Evolutionary conservation across 2,113 vertebrate genomes (phyloP).

Genomic region (Eleginops maclovinus): DNA sequence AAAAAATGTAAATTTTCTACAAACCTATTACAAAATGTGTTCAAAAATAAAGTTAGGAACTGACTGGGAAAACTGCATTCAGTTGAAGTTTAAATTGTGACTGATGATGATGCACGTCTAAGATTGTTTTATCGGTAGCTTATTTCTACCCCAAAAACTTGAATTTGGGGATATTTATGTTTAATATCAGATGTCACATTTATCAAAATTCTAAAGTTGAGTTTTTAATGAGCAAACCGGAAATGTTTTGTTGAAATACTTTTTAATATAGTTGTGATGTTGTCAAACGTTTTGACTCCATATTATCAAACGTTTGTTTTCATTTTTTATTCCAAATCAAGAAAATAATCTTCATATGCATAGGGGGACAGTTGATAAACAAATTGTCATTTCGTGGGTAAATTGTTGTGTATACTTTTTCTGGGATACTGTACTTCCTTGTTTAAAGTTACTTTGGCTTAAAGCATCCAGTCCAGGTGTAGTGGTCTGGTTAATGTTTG

Average conservation of each 20-base stretch:
- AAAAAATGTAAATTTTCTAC: background rate
- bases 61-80: background rate
- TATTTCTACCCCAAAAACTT: too few relatives aligned
- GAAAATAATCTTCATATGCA: too few relatives aligned
- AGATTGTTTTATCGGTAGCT: background rate
- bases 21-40: background rate
- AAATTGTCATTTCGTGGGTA: too few relatives aligned
- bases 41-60: background rate
- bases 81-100: slow-evolving; percentile 2
- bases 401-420: background rate
- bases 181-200: background rate
- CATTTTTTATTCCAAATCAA: too few relatives aligned
- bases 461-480: slow-evolving; percentile 26
- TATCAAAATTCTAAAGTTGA: background rate
- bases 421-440: background rate
- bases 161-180: background rate
- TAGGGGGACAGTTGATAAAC: too few relatives aligned
- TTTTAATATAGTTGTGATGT: too few relatives aligned
- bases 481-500: slow-evolving; percentile 51
- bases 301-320: too few relatives aligned
- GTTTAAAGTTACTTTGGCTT: slow-evolving; percentile 31
- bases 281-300: too few relatives aligned
- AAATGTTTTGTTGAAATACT: too few relatives aligned
- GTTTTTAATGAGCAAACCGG: background rate
- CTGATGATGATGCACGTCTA: background rate